Base-by-base conservation (phyloP, 1,140 invertebrate species). In the Danaus plexippus region DNA sequence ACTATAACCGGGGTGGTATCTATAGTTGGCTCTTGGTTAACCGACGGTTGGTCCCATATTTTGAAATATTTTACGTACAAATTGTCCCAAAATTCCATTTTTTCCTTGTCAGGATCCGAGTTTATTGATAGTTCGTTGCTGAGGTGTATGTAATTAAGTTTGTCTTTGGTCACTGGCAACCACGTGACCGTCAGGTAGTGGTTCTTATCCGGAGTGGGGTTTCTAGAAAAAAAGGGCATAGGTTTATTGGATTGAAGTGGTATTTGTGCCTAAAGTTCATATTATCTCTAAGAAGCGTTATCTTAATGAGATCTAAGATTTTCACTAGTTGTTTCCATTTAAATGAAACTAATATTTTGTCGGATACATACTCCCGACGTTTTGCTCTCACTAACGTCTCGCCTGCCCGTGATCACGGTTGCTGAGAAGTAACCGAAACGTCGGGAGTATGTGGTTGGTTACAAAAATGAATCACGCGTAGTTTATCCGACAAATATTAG, bases 31-130 rank as follows among this genome's bases (percentile, higher is more conserved):
- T 43, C 49, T 11, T 55, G 52, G 47, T 70, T 73, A 4, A 61
- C 56, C 43, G 59, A 70, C 0, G 72, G 65, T 3, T 77, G 69
- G 5, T 85, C 72, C 79, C 84, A 85, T 44, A 81, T 77, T 54
- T 72, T 77, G 55, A 63, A 85, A 52, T 85, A 63, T 57, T 87
- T 87, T 22, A 49, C 73, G 67, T 87, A 88, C 0, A 88, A 22
- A 0, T 75, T 60, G 0, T 85, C 77, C 88, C 88, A 89, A 61
- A 87, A 88, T 12, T 77, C 75, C 74, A 88, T 87, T 57, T 79
- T 80, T 32, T 81, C 75, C 32, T 75, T 69, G 51, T 87, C 80
- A 0, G 81, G 85, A 57, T 82, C 77, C 0, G 72, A 70, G 1
- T 52, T 56, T 4, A 88, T 42, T 0, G 77, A 69, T 5, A 89